Evolutionary conservation across 2,113 vertebrate genomes (phyloP), one percentile per base, ranked within the genome.

Genomic region (Saguinus midas): DNA sequence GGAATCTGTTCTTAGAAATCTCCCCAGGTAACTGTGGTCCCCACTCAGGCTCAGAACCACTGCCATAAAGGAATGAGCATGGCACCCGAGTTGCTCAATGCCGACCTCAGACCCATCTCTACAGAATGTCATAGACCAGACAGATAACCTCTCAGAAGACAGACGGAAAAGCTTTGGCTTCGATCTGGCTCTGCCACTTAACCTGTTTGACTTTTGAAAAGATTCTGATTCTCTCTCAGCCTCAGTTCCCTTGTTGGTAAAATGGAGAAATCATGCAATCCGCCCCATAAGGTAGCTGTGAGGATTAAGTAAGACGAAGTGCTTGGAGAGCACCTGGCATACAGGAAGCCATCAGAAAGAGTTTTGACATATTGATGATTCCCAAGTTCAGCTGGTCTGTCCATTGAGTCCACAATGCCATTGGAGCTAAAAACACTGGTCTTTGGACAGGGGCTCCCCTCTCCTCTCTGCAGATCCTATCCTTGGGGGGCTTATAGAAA

Each of bases 311-410:
- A 17, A 79, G 57, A 10, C 16, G 17, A 91, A 58, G 29, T 21
- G 35, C 0, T 11, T 20, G 8, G 1, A 2, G 50, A 13, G 32
- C 6, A 18, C 37, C 50, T 14, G 40, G 29, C 45, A 37, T 1
- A 0, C 35, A 13, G 48, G 37, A 64, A 80, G 35, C 9, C 8
- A 32, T 83, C 82, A 20, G 0, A 8, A 13, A 48, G 57, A 82
- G 23, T 25, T 86, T 27, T 10, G 8, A 43, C 45, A 9, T 45
- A 13, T 11, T 12, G 6, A 52, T 4, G 3, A 80, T 45, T 50
- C 45, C 61, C 27, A 35, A 45, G 17, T 78, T 91, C 78, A 66
- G 70, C 20, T 75, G 83, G 7, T 70, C 43, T 9, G 29, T n/a
- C 57, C 13, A 23, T 64, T 35, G 61, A n/a, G 23, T 35, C 21